Evolutionary conservation across 2,888 invertebrate genomes (phyloP).

Genomic region (Thumatha senex): DNA sequence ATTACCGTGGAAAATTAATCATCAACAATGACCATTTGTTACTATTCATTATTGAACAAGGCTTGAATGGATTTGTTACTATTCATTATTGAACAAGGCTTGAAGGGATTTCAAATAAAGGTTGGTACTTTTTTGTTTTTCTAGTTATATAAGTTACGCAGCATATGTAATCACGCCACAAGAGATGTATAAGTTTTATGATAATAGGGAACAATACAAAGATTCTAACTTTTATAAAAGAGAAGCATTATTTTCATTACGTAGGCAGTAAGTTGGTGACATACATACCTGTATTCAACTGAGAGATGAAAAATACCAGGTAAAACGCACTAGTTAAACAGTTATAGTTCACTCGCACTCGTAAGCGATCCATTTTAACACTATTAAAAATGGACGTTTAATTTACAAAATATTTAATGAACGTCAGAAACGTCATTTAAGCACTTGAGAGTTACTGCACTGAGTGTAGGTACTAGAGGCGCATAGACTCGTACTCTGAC

Average conservation of each 20-base stretch:
- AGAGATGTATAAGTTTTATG: no score
- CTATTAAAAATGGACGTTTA: constrained; percentile 29
- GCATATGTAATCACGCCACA: neutral
- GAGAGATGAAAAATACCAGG: constrained; percentile 36
- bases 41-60: no score
- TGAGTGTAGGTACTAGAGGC: no score
- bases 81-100: no score
- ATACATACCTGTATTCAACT: constrained; percentile 46
- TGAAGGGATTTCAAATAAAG: no score
- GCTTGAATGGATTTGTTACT: no score
- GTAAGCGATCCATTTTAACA: constrained; percentile 50
- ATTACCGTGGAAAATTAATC: no score
- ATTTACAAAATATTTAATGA: constrained; percentile 20
- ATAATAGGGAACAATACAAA: no score
- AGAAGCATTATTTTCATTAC: constrained; percentile 31
- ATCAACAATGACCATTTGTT: no score
- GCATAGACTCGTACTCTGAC: no score
- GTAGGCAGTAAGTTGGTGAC: constrained; percentile 34
- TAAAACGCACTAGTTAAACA: constrained; percentile 36
- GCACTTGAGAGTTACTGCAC: constrained; percentile 15
- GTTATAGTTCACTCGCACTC: constrained; percentile 48
- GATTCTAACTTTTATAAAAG: constrained; percentile 10
- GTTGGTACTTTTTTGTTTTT: no score
- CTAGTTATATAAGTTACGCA: neutral
- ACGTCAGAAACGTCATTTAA: constrained; percentile 43